These are phyloP conservation scores for Cryptus armator DNA, from an alignment of 2,888 invertebrate species.

Conservation along the genomic window DNA sequence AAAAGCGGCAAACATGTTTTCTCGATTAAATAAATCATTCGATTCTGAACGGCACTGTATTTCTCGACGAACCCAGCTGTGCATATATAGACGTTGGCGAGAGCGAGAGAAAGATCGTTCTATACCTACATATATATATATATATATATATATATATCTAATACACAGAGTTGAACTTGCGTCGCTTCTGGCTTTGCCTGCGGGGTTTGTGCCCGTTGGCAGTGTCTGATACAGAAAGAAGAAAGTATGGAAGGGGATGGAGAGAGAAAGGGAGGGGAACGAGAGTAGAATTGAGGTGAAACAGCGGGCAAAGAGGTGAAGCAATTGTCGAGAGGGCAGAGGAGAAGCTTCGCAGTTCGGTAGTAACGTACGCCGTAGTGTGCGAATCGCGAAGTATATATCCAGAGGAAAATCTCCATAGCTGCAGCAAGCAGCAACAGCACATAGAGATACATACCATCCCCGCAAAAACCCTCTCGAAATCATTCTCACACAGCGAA, in stretches of 20 bases:
- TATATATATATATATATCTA: neutral
- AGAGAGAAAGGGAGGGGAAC: neutral
- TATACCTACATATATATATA: neutral
- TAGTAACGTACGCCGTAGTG: neutral
- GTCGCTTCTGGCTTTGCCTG: neutral
- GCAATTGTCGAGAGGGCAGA: slow-evolving; percentile 47
- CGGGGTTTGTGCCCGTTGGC: neutral
- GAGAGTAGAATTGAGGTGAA: slow-evolving; percentile 28
- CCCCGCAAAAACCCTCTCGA: neutral
- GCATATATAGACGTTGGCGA: neutral
- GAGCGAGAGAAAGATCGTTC: neutral
- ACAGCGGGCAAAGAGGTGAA: slow-evolving; percentile 38
- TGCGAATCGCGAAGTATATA: neutral
- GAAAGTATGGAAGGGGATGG: neutral
- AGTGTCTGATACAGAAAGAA: neutral
- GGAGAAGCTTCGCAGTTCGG: slow-evolving; percentile 16
- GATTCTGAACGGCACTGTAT: neutral
- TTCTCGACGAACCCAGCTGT: neutral
- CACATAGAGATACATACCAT: neutral
- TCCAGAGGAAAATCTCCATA: neutral
- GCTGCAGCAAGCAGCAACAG: neutral
- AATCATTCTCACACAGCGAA: slow-evolving; percentile 35
- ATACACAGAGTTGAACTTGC: neutral
- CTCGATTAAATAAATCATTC: neutral
- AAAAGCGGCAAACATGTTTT: neutral